Evolutionary conservation across 2,888 invertebrate species (phyloP).

Genomic region (Eupsilia transversa): DNA sequence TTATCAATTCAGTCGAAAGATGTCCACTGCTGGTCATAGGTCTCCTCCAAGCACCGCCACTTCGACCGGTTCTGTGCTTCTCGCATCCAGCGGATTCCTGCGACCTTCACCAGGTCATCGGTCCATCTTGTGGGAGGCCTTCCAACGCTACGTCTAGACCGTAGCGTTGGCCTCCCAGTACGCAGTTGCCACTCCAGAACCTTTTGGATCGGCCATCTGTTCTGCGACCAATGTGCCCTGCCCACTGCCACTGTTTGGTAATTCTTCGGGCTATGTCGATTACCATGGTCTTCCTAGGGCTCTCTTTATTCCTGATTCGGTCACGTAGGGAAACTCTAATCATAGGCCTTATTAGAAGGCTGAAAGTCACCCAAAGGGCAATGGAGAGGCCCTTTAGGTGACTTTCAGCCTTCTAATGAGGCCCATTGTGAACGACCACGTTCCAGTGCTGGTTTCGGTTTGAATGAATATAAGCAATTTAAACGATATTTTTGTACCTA

Average conservation of each 20-base stretch:
- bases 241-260: neutral
- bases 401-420: neutral
- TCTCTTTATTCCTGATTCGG: neutral
- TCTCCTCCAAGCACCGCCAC: neutral
- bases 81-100: neutral
- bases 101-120: neutral
- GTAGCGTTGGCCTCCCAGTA: no score
- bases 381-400: no score
- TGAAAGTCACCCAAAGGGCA: no score
- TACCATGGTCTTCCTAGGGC: neutral
- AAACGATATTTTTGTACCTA: neutral
- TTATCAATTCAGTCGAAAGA: neutral
- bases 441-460: neutral
- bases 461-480: neutral
- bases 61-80: neutral
- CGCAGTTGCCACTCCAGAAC: neutral
- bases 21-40: neutral
- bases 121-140: neutral
- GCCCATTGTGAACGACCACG: neutral
- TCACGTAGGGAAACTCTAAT: neutral
- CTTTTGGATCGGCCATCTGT: neutral
- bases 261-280: neutral
- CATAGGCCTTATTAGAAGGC: no score
- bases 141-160: no score
- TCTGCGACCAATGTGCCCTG: neutral